These are phyloP conservation scores for Exephanes ischioxanthus DNA, from an alignment of 2,888 invertebrate species.

Conservation along the genomic window DNA sequence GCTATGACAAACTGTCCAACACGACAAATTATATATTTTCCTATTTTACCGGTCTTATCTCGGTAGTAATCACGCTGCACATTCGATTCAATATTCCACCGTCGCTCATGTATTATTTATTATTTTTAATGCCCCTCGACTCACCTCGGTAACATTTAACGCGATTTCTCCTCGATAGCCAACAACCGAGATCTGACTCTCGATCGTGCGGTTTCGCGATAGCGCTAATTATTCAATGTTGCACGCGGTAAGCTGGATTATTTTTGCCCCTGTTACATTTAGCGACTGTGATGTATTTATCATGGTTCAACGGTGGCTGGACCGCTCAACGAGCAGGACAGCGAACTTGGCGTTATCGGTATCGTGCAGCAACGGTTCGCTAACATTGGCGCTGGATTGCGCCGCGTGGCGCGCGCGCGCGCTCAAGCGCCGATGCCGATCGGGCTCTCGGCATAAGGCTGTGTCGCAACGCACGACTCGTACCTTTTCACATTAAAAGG, in stretches of 20 bases:
- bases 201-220: slow-evolving; percentile 50
- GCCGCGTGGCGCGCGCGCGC: slow-evolving; percentile 13
- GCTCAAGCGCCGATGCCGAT: slow-evolving; percentile 41
- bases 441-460: background rate
- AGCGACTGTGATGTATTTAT: background rate
- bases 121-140: slow-evolving; percentile 31
- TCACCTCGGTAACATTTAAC: slow-evolving; percentile 43
- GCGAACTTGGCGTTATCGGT: slow-evolving; percentile 10
- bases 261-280: slow-evolving; percentile 10
- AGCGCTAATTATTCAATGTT: slow-evolving; percentile 48
- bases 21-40: slow-evolving; percentile 57
- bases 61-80: slow-evolving; percentile 47
- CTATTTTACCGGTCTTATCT: slow-evolving; percentile 47
- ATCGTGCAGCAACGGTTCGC: background rate
- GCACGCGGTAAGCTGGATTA: slow-evolving; percentile 6
- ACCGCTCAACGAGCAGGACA: background rate
- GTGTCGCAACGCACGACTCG: slow-evolving; percentile 68
- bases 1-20: slow-evolving; percentile 47
- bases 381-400: background rate
- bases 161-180: slow-evolving; percentile 28
- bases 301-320: background rate
- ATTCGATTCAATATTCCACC: slow-evolving; percentile 20
- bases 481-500: slow-evolving; percentile 75
- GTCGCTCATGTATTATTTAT: slow-evolving; percentile 54
- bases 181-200: slow-evolving; percentile 17